Conservation (phyloP, 2,113 vertebrate genomes). For the Bostrychus sinensis region DNA sequence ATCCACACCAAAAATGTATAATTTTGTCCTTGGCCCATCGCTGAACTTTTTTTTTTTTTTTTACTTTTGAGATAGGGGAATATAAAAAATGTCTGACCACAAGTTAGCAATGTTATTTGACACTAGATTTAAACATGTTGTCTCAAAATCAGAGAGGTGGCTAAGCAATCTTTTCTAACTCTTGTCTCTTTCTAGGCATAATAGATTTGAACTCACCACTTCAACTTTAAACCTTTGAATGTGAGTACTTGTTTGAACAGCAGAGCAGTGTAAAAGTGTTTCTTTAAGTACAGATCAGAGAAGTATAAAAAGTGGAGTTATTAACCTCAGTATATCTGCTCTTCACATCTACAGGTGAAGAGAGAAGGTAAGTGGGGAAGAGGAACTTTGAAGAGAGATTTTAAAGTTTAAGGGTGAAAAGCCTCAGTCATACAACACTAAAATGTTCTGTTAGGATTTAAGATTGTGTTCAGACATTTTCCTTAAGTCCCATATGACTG, state of each 20-base stretch:
- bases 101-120: too few species aligned
- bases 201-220: not conserved
- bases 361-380: not conserved
- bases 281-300: not conserved
- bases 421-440: not conserved
- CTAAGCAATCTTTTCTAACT: not conserved
- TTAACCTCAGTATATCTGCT: conserved; percentile 1
- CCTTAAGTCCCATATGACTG: too few species aligned
- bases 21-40: too few species aligned
- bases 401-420: conserved; percentile 1
- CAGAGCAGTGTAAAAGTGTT: not conserved
- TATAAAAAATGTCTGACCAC: too few species aligned
- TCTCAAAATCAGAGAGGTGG: not conserved
- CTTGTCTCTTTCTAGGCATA: not conserved
- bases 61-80: too few species aligned
- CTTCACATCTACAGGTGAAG: conserved; percentile 1
- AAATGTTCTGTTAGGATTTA: not conserved
- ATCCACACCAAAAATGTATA: too few species aligned
- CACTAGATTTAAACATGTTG: too few species aligned
- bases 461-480: not conserved
- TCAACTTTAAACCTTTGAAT: not conserved
- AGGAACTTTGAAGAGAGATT: not conserved
- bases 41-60: too few species aligned
- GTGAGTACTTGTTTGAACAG: not conserved
- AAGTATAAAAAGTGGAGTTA: conserved; percentile 12